Conservation (phyloP, 2,888 invertebrate species). For the Papilio gigon region DNA sequence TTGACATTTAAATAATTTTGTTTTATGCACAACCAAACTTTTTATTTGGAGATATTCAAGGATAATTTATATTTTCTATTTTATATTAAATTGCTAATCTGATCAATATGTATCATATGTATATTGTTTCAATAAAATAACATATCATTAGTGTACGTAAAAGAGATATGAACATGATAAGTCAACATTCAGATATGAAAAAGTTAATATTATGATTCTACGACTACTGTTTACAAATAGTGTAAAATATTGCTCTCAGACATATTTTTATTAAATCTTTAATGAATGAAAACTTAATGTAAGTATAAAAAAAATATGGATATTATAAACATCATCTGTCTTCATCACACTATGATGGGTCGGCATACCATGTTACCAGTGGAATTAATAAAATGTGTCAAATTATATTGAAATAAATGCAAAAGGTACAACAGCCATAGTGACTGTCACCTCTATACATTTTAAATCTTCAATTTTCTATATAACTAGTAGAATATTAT, state of each 20-base stretch:
- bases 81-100: conserved; percentile 5
- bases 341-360: too few relatives aligned
- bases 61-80: conserved; percentile 3
- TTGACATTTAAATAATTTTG: conserved; percentile 10
- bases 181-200: conserved; percentile 15
- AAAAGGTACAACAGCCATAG: too few relatives aligned
- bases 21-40: conserved; percentile 13
- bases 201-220: conserved; percentile 19
- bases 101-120: neutral
- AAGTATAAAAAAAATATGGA: neutral
- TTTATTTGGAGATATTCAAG: conserved; percentile 2
- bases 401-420: too few relatives aligned
- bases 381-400: too few relatives aligned
- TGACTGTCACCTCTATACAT: too few relatives aligned
- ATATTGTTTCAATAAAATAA: neutral
- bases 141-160: conserved; percentile 13
- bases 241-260: neutral
- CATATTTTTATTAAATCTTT: neutral
- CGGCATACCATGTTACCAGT: too few relatives aligned
- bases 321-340: neutral
- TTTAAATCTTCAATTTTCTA: too few relatives aligned
- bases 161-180: conserved; percentile 9
- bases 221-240: conserved; percentile 9
- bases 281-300: neutral
- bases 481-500: too few relatives aligned